Percentiles rank a stretch among this genome's conserved stretches.
Conservation (phyloP, 2,797 vertebrate genomes). For the Diplodus puntazzo region DNA sequence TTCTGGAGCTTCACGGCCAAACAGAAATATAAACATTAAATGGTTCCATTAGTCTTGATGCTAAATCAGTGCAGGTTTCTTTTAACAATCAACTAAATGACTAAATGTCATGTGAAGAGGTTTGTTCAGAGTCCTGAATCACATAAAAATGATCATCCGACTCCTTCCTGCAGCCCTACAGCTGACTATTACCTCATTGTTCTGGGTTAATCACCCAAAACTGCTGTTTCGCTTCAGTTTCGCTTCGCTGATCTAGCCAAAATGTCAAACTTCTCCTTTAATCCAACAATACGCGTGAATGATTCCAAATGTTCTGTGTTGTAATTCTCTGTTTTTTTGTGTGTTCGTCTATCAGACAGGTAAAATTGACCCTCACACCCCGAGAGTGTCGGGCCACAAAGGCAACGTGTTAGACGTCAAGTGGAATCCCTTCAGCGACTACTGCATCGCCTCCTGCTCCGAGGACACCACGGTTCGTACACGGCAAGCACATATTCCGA, state of each 20-base stretch:
- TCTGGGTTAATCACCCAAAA: neutral
- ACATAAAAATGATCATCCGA: neutral
- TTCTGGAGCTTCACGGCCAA: too few relatives aligned
- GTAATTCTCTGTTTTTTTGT: neutral
- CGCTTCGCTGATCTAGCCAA: neutral
- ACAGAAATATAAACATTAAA: too few relatives aligned
- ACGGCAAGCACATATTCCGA: neutral
- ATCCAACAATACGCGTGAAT: neutral
- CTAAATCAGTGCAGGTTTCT: neutral
- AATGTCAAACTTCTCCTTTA: neutral
- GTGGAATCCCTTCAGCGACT: constrained; percentile 96
- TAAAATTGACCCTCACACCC: constrained; percentile 93
- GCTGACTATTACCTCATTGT: neutral
- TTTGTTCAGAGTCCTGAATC: neutral
- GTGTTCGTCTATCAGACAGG: constrained; percentile 86
- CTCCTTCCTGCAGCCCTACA: neutral
- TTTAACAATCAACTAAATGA: neutral
- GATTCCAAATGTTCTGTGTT: neutral
- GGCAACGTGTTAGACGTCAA: constrained; percentile 95
- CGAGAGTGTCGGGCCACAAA: constrained; percentile 92
- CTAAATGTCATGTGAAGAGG: neutral
- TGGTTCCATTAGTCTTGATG: too few relatives aligned
- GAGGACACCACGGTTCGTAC: constrained; percentile 93
- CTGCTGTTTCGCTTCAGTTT: neutral
- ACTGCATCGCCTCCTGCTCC: constrained; percentile 94